phyloP scores from a whole-genome alignment of 2,113 vertebrate genomes.

The Eretmochelys imbricata region DNA sequence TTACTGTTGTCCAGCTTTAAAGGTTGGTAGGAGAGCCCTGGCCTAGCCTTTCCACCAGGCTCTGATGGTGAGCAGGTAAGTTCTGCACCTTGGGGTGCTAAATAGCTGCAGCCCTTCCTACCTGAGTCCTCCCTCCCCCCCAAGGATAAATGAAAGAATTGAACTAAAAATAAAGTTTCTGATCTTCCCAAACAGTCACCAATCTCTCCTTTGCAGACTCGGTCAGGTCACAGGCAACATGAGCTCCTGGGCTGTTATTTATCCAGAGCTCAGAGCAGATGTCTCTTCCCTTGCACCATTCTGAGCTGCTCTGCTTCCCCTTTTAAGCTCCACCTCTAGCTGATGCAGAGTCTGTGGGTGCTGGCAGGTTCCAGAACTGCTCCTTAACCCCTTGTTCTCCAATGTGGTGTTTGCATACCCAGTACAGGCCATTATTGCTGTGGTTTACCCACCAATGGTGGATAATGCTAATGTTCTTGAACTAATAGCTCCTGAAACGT shows the following conservation, averaged over 20 bases:
- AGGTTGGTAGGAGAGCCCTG: too few species aligned
- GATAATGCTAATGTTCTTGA: not conserved
- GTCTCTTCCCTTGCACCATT: not conserved
- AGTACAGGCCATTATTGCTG: not conserved
- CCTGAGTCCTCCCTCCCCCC: not conserved
- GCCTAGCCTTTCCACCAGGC: not conserved
- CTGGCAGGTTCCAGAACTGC: not conserved
- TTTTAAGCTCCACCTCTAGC: not conserved
- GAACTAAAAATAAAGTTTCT: not conserved
- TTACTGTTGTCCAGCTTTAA: too few species aligned
- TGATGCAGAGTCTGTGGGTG: not conserved
- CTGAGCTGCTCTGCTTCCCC: not conserved
- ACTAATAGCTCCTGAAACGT: not conserved
- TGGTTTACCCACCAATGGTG: not conserved
- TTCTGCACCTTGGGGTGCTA: not conserved
- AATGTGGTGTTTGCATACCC: not conserved
- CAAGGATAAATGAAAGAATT: not conserved
- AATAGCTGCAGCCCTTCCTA: not conserved
- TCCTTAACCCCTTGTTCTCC: not conserved
- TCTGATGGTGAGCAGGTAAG: not conserved
- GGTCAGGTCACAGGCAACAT: not conserved
- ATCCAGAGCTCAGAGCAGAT: not conserved
- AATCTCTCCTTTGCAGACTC: not conserved
- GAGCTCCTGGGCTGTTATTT: not conserved
- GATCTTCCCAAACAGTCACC: not conserved